These are phyloP conservation scores for Nesoenas mayeri DNA, from an alignment of 2,113 vertebrate genomes.

Conservation along the genomic window DNA sequence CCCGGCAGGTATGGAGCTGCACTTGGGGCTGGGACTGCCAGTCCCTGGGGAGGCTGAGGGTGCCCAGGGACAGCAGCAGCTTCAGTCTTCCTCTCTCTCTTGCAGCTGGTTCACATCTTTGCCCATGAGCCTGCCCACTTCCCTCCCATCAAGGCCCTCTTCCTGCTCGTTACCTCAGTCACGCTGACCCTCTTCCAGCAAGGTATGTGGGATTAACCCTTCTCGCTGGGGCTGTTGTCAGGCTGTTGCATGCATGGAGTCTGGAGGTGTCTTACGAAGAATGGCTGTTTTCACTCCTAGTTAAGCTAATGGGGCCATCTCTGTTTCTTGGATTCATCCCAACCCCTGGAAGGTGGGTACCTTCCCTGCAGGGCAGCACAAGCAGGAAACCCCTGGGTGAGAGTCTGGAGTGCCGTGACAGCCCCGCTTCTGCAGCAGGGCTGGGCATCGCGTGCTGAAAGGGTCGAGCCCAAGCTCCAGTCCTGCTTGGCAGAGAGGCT, in stretches of 20 bases:
- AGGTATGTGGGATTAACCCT: constrained; percentile 82
- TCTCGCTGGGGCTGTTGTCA: constrained; percentile 50
- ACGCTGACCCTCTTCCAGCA: constrained; percentile 98
- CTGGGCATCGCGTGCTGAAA: neutral
- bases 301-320: constrained; percentile 59
- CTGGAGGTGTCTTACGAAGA: constrained; percentile 58
- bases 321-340: constrained; percentile 49
- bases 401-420: neutral
- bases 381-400: neutral
- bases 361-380: constrained; percentile 38
- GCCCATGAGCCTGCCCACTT: constrained; percentile 95
- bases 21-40: neutral
- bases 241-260: constrained; percentile 53
- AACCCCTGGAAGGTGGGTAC: constrained; percentile 64
- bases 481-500: neutral
- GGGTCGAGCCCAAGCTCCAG: neutral
- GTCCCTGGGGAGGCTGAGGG: neutral
- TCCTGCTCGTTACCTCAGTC: constrained; percentile 97
- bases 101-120: constrained; percentile 98
- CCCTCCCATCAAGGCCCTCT: constrained; percentile 96
- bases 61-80: neutral
- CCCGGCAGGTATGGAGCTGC: constrained; percentile 85
- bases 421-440: neutral
- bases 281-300: constrained; percentile 60
- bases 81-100: constrained; percentile 12